Evolutionary conservation across 2,888 invertebrate genomes (phyloP), one percentile per base, ranked within the genome.

Genomic region (Hirtodrosophila duncani): DNA sequence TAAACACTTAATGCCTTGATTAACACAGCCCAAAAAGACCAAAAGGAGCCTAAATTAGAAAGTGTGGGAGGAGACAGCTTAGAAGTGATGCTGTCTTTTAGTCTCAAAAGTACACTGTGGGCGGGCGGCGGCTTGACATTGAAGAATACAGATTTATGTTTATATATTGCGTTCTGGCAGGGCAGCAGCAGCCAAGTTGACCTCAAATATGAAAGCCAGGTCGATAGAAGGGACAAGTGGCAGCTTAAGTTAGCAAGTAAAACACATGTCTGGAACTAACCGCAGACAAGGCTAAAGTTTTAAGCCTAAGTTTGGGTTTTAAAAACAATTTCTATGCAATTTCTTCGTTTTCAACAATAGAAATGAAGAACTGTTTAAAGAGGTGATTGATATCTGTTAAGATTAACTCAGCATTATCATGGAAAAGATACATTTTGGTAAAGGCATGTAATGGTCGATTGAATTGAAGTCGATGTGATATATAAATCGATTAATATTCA

Each of bases 1-100:
- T n/a, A n/a, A 70, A 81, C 74, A 81, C 63, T 82, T 82, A 78
- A 82, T 82, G 78, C 81, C 81, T 82, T 82, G 82, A 82, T 81
- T 80, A 78, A 74, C 61, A 79, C 55, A 27, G 63, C 66, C 43
- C 64, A 64, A 52, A 58, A 50, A 55, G 36, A 23, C 26, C 37
- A 34, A 38, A 14, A 7, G 31, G 21, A 7, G 26, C 42, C 30
- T 38, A 21, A 31, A 57, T 36, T 30, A 34, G 18, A 46, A 36
- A 24, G 8, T 9, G 24, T 31, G 36, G 11, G 31, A 26, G 37
- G 31, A 31, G 17, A 26, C 16, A 24, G n/a, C n/a, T n/a, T n/a
- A n/a, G n/a, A n/a, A n/a, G n/a, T n/a, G n/a, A n/a, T n/a, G n/a
- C n/a, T n/a, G n/a, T n/a, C n/a, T n/a, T n/a, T n/a, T n/a, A n/a